Percentiles rank a stretch among this genome's conserved stretches.
Evolutionary conservation across 2,113 vertebrate species (phyloP).

Genomic region (Amphiprion ocellaris): DNA sequence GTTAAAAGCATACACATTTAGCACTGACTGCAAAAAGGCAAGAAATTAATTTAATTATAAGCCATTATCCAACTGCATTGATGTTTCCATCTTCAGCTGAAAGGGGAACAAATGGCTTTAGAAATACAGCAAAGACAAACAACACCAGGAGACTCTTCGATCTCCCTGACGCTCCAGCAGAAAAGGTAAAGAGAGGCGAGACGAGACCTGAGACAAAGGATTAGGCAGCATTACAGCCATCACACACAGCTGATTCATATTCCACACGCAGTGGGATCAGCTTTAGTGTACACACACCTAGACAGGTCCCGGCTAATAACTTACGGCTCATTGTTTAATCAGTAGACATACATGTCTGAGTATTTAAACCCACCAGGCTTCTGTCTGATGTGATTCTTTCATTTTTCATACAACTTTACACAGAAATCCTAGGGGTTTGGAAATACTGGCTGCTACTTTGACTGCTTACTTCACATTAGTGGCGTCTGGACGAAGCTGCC

Average conservation of each 20-base stretch:
- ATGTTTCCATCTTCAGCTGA: background rate
- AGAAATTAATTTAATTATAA: background rate
- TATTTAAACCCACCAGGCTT: slow-evolving; percentile 48
- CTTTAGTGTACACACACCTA: slow-evolving; percentile 54
- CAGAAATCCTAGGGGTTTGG: background rate
- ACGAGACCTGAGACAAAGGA: slow-evolving; percentile 49
- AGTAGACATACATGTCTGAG: slow-evolving; percentile 55
- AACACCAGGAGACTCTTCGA: slow-evolving; percentile 15
- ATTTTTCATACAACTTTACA: slow-evolving; percentile 27
- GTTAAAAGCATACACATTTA: slow-evolving; percentile 1
- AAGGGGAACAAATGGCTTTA: slow-evolving; percentile 32
- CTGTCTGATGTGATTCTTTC: slow-evolving; percentile 37
- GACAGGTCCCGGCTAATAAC: slow-evolving; percentile 58
- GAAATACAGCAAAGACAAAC: slow-evolving; percentile 48
- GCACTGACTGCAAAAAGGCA: background rate
- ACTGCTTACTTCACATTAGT: slow-evolving; percentile 38
- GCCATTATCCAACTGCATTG: slow-evolving; percentile 5
- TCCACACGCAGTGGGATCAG: slow-evolving; percentile 56
- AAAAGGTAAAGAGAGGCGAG: slow-evolving; percentile 44
- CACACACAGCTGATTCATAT: slow-evolving; percentile 44
- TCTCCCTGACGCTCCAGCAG: slow-evolving; percentile 27
- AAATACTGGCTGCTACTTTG: slow-evolving; percentile 13
- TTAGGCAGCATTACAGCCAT: slow-evolving; percentile 43
- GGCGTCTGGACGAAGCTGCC: slow-evolving; percentile 7
- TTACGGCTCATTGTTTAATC: slow-evolving; percentile 60